Percentiles rank a stretch among this genome's conserved stretches.
These are phyloP conservation scores for Mus pahari DNA, from an alignment of 2,113 vertebrate species.

Conservation along the genomic window DNA sequence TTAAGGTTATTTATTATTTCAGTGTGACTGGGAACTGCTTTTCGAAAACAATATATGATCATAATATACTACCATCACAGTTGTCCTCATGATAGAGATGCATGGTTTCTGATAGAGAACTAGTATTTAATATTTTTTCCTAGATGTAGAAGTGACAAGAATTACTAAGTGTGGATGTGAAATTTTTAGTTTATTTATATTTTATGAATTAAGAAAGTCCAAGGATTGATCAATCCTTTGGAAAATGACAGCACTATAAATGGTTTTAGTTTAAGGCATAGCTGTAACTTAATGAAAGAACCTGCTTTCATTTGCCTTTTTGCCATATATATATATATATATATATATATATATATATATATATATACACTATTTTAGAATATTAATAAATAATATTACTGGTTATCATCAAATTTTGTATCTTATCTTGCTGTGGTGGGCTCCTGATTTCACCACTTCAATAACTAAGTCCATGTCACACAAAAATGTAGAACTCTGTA, in stretches of 20 bases:
- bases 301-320: not conserved
- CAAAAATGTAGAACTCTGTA: not conserved
- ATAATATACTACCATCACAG: not conserved
- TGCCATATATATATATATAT: not conserved
- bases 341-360: not conserved
- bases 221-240: not conserved
- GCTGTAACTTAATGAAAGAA: not conserved
- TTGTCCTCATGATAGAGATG: not conserved
- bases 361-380: not conserved
- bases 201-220: not conserved
- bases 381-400: not conserved
- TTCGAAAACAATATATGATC: not conserved
- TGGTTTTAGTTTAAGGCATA: not conserved
- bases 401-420: not conserved
- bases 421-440: not conserved
- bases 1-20: slow-evolving; percentile 13
- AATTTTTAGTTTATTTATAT: not conserved
- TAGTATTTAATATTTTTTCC: not conserved
- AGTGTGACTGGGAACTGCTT: not conserved
- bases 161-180: not conserved
- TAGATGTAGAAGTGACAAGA: not conserved
- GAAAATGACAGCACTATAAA: too few species aligned
- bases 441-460: not conserved
- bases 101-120: not conserved
- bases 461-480: not conserved